Percentiles rank a stretch among this genome's conserved stretches.
Evolutionary conservation across 2,888 invertebrate species (phyloP).

Genomic region (Arctia plantaginis): DNA sequence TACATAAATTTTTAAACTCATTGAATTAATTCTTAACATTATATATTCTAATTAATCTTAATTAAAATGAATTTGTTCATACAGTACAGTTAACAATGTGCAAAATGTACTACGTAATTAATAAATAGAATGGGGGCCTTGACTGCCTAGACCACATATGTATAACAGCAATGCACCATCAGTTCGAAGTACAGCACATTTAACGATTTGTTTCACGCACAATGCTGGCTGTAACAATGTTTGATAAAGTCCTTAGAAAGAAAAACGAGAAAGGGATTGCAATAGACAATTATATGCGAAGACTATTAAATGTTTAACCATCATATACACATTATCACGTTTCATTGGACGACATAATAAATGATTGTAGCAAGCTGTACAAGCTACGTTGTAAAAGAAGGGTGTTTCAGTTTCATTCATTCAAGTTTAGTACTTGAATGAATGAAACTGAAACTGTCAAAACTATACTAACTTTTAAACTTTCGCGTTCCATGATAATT

Average conservation of each 20-base stretch:
- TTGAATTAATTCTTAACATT: neutral
- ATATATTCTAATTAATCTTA: neutral
- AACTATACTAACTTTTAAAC: too few species aligned
- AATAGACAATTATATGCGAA: neutral
- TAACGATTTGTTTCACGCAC: neutral
- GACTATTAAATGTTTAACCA: neutral
- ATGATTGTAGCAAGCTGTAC: neutral
- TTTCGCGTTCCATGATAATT: too few species aligned
- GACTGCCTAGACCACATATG: neutral
- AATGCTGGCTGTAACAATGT: neutral
- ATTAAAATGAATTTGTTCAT: neutral
- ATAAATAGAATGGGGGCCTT: constrained; percentile 8
- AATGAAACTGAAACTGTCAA: too few species aligned
- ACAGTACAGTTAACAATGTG: neutral
- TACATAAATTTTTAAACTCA: neutral
- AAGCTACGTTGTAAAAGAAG: neutral
- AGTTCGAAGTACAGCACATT: neutral
- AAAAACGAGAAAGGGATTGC: neutral
- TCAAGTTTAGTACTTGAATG: too few species aligned
- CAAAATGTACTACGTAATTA: constrained; percentile 5
- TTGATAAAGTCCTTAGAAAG: neutral
- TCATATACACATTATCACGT: neutral
- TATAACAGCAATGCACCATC: neutral
- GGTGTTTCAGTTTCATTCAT: too few species aligned
- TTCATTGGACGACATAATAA: neutral